These are phyloP conservation scores for Carposina sasakii DNA, from an alignment of 1,140 invertebrate species.

Conservation along the genomic window DNA sequence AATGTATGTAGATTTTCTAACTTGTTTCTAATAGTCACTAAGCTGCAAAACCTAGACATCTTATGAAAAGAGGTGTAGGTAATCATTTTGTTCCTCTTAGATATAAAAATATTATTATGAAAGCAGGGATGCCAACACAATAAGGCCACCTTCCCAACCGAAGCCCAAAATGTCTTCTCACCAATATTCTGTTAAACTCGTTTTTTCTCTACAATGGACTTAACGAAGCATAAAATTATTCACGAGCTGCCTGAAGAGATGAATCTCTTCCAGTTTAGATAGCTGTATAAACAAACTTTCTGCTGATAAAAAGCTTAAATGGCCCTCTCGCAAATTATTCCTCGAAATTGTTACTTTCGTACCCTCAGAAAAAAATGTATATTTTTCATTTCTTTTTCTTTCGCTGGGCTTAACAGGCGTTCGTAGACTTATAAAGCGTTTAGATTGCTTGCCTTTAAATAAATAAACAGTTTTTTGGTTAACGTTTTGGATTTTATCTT, in stretches of 20 bases:
- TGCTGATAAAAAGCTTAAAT: conserved; percentile 65
- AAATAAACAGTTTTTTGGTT: conserved; percentile 51
- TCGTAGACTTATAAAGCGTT: conserved; percentile 49
- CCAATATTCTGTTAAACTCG: conserved; percentile 40
- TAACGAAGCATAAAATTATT: conserved; percentile 66
- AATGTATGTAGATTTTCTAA: too few relatives aligned
- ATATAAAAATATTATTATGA: too few relatives aligned
- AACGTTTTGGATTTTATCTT: conserved; percentile 29
- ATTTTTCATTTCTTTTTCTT: too few relatives aligned
- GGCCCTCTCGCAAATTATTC: conserved; percentile 57
- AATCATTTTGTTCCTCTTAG: too few relatives aligned
- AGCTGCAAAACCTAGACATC: too few relatives aligned
- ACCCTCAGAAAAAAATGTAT: too few relatives aligned
- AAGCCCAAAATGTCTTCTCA: too few relatives aligned
- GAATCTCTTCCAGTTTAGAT: conserved; percentile 51
- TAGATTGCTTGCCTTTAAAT: conserved; percentile 54
- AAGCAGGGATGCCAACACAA: too few relatives aligned
- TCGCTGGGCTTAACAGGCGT: conserved; percentile 38
- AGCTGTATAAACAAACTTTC: conserved; percentile 57
- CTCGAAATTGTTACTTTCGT: conserved; percentile 57
- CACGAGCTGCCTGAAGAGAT: conserved; percentile 46
- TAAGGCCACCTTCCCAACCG: too few relatives aligned
- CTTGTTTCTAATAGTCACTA: too few relatives aligned
- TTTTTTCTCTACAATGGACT: conserved; percentile 47
- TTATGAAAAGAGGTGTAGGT: too few relatives aligned